These are phyloP conservation scores for Serilophus lunatus DNA, from an alignment of 2,113 vertebrate species.

Conservation along the genomic window DNA sequence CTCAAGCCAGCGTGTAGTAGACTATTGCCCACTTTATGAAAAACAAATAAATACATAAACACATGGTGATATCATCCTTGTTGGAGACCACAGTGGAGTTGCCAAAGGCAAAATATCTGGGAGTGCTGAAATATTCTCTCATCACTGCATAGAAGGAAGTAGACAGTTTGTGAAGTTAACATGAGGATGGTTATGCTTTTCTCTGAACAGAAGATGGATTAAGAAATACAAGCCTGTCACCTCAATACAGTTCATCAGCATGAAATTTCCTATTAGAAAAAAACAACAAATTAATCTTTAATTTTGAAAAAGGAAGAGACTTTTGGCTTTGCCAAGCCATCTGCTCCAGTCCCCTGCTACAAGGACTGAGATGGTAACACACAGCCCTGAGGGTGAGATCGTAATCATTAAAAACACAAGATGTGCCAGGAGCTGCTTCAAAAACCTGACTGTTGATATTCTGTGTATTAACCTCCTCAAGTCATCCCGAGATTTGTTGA, in stretches of 20 bases:
- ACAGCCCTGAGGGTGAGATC: neutral
- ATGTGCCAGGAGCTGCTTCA: neutral
- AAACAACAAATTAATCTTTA: conserved; percentile 49
- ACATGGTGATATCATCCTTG: conserved; percentile 11
- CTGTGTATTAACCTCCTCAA: neutral
- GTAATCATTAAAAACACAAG: conserved; percentile 40
- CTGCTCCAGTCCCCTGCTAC: conserved; percentile 6
- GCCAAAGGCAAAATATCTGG: conserved; percentile 30
- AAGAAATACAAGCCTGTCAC: neutral
- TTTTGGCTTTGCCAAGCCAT: conserved; percentile 28
- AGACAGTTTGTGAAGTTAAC: neutral
- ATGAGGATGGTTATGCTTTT: neutral
- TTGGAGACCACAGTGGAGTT: neutral
- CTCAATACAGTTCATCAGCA: neutral
- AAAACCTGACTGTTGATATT: conserved; percentile 6
- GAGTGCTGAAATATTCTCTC: neutral
- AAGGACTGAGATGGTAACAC: neutral
- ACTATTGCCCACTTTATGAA: neutral
- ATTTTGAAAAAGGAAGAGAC: conserved; percentile 15
- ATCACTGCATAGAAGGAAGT: neutral
- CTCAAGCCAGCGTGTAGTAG: neutral
- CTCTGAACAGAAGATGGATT: neutral
- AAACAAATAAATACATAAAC: conserved; percentile 47
- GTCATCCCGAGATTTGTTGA: neutral
- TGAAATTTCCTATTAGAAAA: neutral